Conservation (phyloP, 2,797 vertebrate genomes). For the Salmo trutta region DNA sequence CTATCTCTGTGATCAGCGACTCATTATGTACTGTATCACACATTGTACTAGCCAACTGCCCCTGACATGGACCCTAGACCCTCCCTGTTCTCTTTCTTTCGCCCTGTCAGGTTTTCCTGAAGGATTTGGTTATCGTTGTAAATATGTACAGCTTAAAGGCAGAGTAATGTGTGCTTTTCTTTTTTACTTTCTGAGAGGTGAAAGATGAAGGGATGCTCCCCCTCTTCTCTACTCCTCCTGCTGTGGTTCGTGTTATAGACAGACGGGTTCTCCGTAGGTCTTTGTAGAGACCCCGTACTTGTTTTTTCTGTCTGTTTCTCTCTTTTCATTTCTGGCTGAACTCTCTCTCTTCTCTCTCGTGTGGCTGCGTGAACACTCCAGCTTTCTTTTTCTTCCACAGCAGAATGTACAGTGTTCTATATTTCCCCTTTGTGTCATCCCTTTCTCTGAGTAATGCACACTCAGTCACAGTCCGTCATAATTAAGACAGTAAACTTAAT, state of each 20-base stretch:
- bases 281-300: slow-evolving; percentile 35
- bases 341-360: slow-evolving; percentile 24
- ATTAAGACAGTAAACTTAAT: slow-evolving; percentile 18
- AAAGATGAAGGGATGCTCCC: slow-evolving; percentile 4
- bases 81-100: slow-evolving; percentile 14
- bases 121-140: slow-evolving; percentile 65
- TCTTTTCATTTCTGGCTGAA: slow-evolving; percentile 36
- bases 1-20: slow-evolving; percentile 28
- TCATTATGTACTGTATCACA: slow-evolving; percentile 56
- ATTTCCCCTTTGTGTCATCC: slow-evolving; percentile 36
- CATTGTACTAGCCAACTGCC: slow-evolving; percentile 43
- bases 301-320: slow-evolving; percentile 39
- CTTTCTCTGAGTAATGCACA: slow-evolving; percentile 37
- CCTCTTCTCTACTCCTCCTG: slow-evolving; percentile 24
- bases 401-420: slow-evolving; percentile 60
- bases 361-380: slow-evolving; percentile 53
- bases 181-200: slow-evolving; percentile 55
- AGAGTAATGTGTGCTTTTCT: slow-evolving; percentile 53
- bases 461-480: slow-evolving; percentile 28
- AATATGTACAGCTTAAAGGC: slow-evolving; percentile 78
- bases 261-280: slow-evolving; percentile 51
- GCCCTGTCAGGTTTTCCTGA: slow-evolving; percentile 31
- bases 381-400: slow-evolving; percentile 52
- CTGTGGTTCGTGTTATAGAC: slow-evolving; percentile 55
- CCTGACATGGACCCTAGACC: slow-evolving; percentile 36